These are phyloP conservation scores for Coracopsis vasa DNA, from an alignment of 2,113 vertebrate species.

Conservation along the genomic window DNA sequence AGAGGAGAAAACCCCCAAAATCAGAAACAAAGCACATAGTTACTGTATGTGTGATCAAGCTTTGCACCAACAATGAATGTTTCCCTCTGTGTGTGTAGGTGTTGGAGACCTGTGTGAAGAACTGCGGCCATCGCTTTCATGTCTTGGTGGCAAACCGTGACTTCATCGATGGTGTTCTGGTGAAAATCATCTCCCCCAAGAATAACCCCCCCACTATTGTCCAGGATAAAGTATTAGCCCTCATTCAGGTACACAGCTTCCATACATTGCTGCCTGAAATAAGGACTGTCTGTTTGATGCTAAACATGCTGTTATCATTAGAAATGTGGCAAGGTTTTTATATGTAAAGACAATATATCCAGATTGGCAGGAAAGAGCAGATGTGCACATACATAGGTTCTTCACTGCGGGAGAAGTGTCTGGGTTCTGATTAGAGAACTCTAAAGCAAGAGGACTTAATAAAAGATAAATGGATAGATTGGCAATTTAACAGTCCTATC, in stretches of 20 bases:
- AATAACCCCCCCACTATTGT: slow-evolving; percentile 96
- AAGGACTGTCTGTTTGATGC: background rate
- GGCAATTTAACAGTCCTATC: background rate
- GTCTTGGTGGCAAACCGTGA: slow-evolving; percentile 92
- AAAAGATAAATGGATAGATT: background rate
- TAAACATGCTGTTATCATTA: slow-evolving; percentile 20
- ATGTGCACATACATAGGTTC: background rate
- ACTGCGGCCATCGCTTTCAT: slow-evolving; percentile 98
- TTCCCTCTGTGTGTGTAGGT: slow-evolving; percentile 74
- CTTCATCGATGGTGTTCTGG: slow-evolving; percentile 94
- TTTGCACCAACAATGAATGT: background rate
- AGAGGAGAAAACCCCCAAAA: background rate
- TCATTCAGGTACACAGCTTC: slow-evolving; percentile 87
- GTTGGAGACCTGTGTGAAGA: slow-evolving; percentile 97
- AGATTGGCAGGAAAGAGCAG: background rate
- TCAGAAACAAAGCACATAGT: background rate
- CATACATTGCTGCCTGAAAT: slow-evolving; percentile 15
- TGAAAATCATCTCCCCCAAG: slow-evolving; percentile 96
- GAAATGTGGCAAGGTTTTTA: background rate
- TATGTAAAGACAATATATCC: background rate
- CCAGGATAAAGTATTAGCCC: slow-evolving; percentile 95
- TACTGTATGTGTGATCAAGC: background rate
- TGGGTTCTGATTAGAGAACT: background rate
- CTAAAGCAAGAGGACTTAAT: background rate
- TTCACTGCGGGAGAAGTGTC: background rate